These are phyloP conservation scores for Apotomis betuletana DNA, from an alignment of 2,888 invertebrate genomes.

Conservation along the genomic window DNA sequence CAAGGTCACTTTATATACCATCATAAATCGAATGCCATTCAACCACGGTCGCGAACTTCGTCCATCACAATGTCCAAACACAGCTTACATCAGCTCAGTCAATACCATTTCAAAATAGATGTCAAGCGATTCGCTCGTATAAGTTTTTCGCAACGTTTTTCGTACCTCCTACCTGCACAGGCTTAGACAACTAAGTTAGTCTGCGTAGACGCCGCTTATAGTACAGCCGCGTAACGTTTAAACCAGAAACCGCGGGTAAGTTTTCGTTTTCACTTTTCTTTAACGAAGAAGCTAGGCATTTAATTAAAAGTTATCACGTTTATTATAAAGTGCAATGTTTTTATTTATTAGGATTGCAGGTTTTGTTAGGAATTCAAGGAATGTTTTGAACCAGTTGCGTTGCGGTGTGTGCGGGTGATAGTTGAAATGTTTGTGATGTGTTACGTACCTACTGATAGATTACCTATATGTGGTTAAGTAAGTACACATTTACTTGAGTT, in stretches of 20 bases:
- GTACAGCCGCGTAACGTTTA: slow-evolving; percentile 34
- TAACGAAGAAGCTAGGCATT: not conserved
- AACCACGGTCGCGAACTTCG: slow-evolving; percentile 4
- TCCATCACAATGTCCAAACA: not conserved
- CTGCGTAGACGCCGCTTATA: slow-evolving; percentile 24
- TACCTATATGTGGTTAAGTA: not conserved
- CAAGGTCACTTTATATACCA: no score
- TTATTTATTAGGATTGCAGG: not conserved
- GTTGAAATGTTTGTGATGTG: slow-evolving; percentile 18
- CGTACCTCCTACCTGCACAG: slow-evolving; percentile 21
- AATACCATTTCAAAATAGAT: slow-evolving; percentile 23
- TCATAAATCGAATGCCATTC: not conserved
- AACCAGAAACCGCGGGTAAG: slow-evolving; percentile 35
- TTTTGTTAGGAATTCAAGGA: not conserved
- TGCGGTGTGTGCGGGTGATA: slow-evolving; percentile 11
- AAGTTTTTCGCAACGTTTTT: slow-evolving; percentile 39
- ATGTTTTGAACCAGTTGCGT: slow-evolving; percentile 21
- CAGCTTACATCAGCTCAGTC: slow-evolving; percentile 20
- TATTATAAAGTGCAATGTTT: not conserved
- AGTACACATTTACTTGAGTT: not conserved
- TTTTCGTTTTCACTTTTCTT: slow-evolving; percentile 46
- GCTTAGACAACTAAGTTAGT: slow-evolving; percentile 40
- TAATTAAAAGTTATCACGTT: not conserved
- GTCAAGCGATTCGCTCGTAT: slow-evolving; percentile 17
- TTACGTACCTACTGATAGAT: slow-evolving; percentile 16